phyloP scores from a whole-genome alignment of 64 coral and sea anemone genomes.

The Trachythela sp. region DNA sequence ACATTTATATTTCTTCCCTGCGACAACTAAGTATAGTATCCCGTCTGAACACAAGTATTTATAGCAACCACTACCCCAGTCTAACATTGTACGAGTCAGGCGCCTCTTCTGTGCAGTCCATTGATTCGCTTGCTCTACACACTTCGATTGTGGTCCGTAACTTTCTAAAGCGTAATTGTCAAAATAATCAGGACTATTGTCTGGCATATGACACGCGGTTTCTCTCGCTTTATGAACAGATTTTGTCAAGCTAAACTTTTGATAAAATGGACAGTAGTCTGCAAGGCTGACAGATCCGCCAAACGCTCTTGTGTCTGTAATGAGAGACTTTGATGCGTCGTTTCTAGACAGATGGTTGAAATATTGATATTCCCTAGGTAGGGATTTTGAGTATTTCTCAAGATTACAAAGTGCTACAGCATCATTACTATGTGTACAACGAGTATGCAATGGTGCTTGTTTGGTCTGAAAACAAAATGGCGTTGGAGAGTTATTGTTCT shows the following conservation, averaged over 20 bases:
- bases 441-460: not conserved
- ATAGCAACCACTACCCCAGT: constrained; percentile 97
- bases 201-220: not conserved
- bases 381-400: not conserved
- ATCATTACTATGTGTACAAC: constrained; percentile 8
- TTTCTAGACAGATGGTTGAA: not conserved
- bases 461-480: constrained; percentile 17
- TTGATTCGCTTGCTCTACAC: not conserved
- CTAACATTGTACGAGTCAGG: constrained; percentile 87
- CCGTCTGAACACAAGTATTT: constrained; percentile 63
- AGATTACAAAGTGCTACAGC: constrained; percentile 14
- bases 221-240: not conserved
- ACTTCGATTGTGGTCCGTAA: not conserved
- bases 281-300: constrained; percentile 5
- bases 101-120: constrained; percentile 60
- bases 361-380: not conserved
- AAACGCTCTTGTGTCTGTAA: not conserved
- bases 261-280: constrained; percentile 16
- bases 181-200: not conserved
- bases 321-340: not conserved
- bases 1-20: constrained; percentile 58
- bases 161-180: not conserved
- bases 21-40: constrained; percentile 59
- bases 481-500: not conserved
- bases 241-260: constrained; percentile 11